These are phyloP conservation scores for Agonopterix arenella DNA, from an alignment of 2,888 invertebrate genomes.

Conservation along the genomic window DNA sequence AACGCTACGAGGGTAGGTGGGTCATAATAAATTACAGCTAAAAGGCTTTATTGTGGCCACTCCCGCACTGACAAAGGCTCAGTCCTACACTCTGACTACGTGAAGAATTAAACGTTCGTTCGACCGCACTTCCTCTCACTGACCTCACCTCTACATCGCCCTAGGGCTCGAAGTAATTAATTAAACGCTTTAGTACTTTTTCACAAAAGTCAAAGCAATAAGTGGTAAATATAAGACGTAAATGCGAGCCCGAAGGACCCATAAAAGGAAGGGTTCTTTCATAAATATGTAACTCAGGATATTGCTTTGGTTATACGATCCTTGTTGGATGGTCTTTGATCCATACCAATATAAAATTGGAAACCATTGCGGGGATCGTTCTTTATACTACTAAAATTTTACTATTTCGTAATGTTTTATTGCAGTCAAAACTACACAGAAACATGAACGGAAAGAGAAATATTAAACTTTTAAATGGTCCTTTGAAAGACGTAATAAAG, in stretches of 20 bases:
- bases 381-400: background rate
- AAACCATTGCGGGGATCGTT: constrained; percentile 1
- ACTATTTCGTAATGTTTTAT: background rate
- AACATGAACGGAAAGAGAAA: too few relatives aligned
- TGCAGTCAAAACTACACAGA: background rate
- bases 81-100: background rate
- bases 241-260: too few relatives aligned
- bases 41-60: constrained; percentile 9
- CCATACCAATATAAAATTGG: constrained; percentile 32
- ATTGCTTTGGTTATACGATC: constrained; percentile 40
- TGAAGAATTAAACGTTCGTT: constrained; percentile 1
- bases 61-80: constrained; percentile 6
- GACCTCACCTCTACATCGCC: background rate
- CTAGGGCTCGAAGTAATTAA: too few relatives aligned
- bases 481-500: too few relatives aligned
- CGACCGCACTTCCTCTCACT: constrained; percentile 1
- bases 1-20: background rate
- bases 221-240: too few relatives aligned
- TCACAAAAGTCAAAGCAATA: too few relatives aligned
- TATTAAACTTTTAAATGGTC: background rate
- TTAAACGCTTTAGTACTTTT: too few relatives aligned
- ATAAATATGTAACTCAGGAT: constrained; percentile 54
- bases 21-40: constrained; percentile 8
- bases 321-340: constrained; percentile 26
- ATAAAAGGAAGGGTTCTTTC: constrained; percentile 30